Evolutionary conservation across 1,140 invertebrate genomes (phyloP).

Genomic region (Pseudomyrmex sp.): DNA sequence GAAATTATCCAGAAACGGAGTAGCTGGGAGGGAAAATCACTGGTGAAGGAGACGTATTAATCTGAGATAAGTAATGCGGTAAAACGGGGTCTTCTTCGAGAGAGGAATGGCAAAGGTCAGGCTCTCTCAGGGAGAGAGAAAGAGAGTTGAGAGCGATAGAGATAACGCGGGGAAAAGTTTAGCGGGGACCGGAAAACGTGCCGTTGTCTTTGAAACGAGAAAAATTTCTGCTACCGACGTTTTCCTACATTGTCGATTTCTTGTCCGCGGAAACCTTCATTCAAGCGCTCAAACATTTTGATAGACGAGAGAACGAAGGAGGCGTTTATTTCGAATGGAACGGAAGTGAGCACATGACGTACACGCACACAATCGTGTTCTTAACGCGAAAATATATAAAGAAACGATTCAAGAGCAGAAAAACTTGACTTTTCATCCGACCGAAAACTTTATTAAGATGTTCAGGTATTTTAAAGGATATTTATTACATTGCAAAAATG

Average conservation of each 20-base stretch:
- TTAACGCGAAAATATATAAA: constrained; percentile 1
- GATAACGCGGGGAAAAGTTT: constrained; percentile 31
- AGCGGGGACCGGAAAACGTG: not conserved
- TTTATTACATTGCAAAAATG: no score
- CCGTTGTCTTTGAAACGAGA: constrained; percentile 47
- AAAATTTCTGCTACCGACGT: constrained; percentile 50
- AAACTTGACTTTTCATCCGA: not conserved
- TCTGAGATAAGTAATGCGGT: constrained; percentile 59
- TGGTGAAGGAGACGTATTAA: constrained; percentile 56
- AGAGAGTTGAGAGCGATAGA: constrained; percentile 29
- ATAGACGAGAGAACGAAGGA: constrained; percentile 36
- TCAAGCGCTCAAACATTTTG: constrained; percentile 35
- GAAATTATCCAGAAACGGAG: constrained; percentile 65
- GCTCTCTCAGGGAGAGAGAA: no score
- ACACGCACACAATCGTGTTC: not conserved
- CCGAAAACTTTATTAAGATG: no score
- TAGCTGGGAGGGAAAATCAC: constrained; percentile 50
- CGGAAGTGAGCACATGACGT: constrained; percentile 27
- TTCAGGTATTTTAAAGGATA: no score
- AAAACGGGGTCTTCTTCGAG: constrained; percentile 22
- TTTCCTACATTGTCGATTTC: constrained; percentile 26
- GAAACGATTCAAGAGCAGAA: not conserved
- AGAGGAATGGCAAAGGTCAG: constrained; percentile 40
- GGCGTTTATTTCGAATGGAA: constrained; percentile 28
- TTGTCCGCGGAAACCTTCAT: constrained; percentile 36